A percentile compares a stretch with the other conserved stretches of the same genome.
Evolutionary conservation across 2,888 invertebrate genomes (phyloP).

Genomic region (Drosophila paucipuncta): DNA sequence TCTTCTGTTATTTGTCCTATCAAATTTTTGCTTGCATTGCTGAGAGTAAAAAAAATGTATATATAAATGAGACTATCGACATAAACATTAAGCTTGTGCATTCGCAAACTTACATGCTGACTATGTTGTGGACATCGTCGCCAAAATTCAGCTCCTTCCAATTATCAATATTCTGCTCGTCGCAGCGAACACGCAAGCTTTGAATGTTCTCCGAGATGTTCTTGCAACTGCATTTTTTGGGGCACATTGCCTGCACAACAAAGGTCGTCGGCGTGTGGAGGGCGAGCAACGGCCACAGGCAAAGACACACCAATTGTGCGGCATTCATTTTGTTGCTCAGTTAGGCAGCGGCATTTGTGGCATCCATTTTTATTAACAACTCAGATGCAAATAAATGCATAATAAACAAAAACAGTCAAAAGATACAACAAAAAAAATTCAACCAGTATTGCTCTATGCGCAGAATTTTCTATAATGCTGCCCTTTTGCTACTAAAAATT

Average conservation of each 20-base stretch:
- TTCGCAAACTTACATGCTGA: constrained; percentile 75
- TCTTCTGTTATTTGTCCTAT: constrained; percentile 90
- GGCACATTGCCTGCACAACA: constrained; percentile 70
- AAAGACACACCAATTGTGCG: constrained; percentile 42
- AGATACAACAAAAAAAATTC: constrained; percentile 65
- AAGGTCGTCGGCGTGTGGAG: constrained; percentile 39
- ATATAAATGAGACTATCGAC: background rate
- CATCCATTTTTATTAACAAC: constrained; percentile 64
- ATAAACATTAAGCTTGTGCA: background rate
- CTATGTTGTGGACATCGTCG: constrained; percentile 75
- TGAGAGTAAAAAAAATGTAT: background rate
- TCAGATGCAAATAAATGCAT: constrained; percentile 54
- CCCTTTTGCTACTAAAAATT: constrained; percentile 37
- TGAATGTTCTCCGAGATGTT: constrained; percentile 77
- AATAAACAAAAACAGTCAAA: constrained; percentile 70
- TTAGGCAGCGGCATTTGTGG: constrained; percentile 43
- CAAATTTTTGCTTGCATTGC: constrained; percentile 93
- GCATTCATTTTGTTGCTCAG: constrained; percentile 47
- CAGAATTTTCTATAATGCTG: constrained; percentile 43
- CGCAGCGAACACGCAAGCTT: constrained; percentile 82
- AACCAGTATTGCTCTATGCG: constrained; percentile 62
- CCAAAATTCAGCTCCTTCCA: constrained; percentile 83
- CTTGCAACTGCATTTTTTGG: constrained; percentile 81
- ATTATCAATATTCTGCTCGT: constrained; percentile 75
- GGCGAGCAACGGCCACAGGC: constrained; percentile 38